phyloP scores from a whole-genome alignment of 1,140 invertebrate species.

The Papilio polyxenes region DNA sequence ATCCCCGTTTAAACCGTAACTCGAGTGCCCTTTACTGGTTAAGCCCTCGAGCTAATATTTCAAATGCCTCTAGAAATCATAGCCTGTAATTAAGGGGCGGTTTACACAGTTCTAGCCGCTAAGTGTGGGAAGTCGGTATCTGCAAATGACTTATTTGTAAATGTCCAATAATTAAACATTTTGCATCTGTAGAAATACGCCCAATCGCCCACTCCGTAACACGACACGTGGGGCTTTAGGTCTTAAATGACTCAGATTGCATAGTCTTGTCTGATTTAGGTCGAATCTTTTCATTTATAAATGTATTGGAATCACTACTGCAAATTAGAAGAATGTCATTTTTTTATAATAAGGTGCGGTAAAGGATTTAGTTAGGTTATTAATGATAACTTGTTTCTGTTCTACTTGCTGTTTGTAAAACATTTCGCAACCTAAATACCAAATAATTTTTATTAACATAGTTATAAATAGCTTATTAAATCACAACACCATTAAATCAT shows the following conservation, averaged over 20 bases:
- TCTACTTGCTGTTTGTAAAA: neutral
- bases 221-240: neutral
- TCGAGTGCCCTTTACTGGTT: constrained; percentile 1
- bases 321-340: neutral
- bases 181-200: neutral
- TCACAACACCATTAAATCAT: constrained; percentile 32
- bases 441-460: neutral
- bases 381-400: neutral
- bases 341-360: too few relatives aligned
- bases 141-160: constrained; percentile 6
- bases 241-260: neutral
- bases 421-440: neutral
- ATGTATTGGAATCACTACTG: too few relatives aligned
- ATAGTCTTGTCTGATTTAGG: too few relatives aligned
- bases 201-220: neutral
- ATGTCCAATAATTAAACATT: constrained; percentile 16
- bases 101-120: neutral
- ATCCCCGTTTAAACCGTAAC: neutral
- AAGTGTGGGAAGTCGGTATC: constrained; percentile 28
- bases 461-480: constrained; percentile 4
- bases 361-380: too few relatives aligned
- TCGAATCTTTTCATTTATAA: too few relatives aligned
- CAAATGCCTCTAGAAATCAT: constrained; percentile 21
- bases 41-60: constrained; percentile 29
- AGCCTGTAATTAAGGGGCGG: constrained; percentile 28